Evolutionary conservation across 92 coral and sea anemone genomes (phyloP), one percentile per base, ranked within the genome.

Genomic region (Phenganax stokvisi): DNA sequence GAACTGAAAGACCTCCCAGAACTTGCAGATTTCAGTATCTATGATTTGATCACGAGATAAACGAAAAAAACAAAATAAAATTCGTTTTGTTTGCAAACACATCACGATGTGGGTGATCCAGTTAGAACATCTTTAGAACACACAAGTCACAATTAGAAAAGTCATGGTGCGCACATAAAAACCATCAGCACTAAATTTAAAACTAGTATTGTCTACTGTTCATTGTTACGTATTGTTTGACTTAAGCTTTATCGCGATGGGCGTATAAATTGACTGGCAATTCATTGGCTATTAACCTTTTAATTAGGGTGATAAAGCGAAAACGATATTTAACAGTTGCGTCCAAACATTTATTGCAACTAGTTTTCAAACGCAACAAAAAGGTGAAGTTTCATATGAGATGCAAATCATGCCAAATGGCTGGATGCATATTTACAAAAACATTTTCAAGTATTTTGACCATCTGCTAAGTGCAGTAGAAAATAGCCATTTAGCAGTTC

Each of bases 1-100:
- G 55, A 79, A 51, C 30, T 79, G 83, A 56, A 51, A 52, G 83
- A 79, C 62, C 74, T 79, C 31, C 83, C 83, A n/a, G 83, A 79
- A 54, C 57, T 79, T 9, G 16, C 10, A 51, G 74, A 79, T 0
- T 29, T 51, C 51, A 59, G 77, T 9, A 47, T 79, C 20, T 44
- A 25, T 28, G 83, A 79, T 51, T 65, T 79, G 15, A 79, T 79
- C 29, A 51, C 72, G 56, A 55, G 77, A 73, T 53, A 53, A 73
- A 31, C 16, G 12, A 3, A 56, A 9, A 12, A 51, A 30, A 31
- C 53, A 69, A 30, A 64, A 64, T 28, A 64, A 3, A 68, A 68
- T 16, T 37, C 47, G 73, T 10, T 29, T 28, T 71, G 65, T 59
- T 59, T 1, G 7, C 1, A 37, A 37, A 37, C 47, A 37, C 47